phyloP scores from a whole-genome alignment of 2,888 invertebrate genomes.

The Machimus rusticus region DNA sequence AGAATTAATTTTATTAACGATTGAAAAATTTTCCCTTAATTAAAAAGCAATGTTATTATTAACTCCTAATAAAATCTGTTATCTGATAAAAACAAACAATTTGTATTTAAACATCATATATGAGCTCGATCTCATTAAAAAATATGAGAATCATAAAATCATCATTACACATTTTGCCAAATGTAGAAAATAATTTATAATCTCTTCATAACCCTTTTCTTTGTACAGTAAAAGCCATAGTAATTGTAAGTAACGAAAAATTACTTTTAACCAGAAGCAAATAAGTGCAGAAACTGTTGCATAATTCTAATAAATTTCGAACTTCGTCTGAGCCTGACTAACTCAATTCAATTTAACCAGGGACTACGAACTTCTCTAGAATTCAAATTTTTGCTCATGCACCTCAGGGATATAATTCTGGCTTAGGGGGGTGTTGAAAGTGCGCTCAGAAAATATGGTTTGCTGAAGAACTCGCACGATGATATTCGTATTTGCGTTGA shows the following conservation, averaged over 20 bases:
- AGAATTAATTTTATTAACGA: no score
- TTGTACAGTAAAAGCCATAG: background rate
- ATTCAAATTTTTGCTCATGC: background rate
- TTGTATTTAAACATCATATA: no score
- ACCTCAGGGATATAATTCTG: background rate
- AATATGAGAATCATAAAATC: no score
- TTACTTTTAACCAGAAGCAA: background rate
- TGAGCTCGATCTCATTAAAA: no score
- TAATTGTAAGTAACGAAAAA: background rate
- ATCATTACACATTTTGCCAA: no score
- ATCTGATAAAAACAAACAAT: no score
- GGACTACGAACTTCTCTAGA: background rate
- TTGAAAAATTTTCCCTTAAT: no score
- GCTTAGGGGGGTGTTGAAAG: background rate
- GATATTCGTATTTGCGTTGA: conserved; percentile 1
- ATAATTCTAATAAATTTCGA: background rate
- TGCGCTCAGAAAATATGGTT: background rate
- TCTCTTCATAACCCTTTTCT: no score
- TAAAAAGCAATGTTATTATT: no score
- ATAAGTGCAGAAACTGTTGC: background rate
- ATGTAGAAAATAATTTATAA: no score
- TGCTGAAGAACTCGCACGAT: background rate
- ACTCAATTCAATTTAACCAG: background rate
- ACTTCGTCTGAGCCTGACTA: background rate
- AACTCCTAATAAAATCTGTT: no score